Conservation (phyloP, 1,140 invertebrate species). For the Teleogryllus occipitalis region DNA sequence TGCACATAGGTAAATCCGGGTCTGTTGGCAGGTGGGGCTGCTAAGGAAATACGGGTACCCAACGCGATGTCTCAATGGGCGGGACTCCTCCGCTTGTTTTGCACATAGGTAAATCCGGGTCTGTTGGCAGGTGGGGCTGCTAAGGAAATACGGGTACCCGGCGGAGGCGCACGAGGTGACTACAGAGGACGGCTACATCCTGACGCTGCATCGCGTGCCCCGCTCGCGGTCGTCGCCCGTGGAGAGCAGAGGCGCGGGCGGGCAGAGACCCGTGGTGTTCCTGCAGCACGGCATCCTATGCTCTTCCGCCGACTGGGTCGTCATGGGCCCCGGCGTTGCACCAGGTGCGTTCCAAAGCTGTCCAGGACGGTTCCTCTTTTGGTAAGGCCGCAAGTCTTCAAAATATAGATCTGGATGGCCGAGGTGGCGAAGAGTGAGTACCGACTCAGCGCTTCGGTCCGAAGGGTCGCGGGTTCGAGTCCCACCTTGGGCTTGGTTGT, state of each 20-base stretch:
- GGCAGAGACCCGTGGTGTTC: conserved; percentile 29
- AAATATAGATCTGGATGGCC: too few relatives aligned
- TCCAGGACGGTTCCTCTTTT: too few relatives aligned
- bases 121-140: conserved; percentile 20
- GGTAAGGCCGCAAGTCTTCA: too few relatives aligned
- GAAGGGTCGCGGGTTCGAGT: too few relatives aligned
- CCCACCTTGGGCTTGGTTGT: too few relatives aligned
- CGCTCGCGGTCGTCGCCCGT: conserved; percentile 5
- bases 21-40: conserved; percentile 24
- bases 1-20: too few relatives aligned
- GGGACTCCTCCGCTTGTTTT: too few relatives aligned
- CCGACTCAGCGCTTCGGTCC: too few relatives aligned
- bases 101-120: too few relatives aligned
- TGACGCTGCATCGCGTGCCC: conserved; percentile 42
- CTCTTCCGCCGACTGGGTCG: conserved; percentile 42
- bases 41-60: conserved; percentile 42
- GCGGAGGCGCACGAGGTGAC: conserved; percentile 30
- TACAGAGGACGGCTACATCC: conserved; percentile 45
- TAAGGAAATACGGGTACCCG: conserved; percentile 26
- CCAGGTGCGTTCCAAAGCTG: conserved; percentile 25
- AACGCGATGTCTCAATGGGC: too few relatives aligned
- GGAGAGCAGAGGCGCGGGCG: background rate
- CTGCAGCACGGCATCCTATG: conserved; percentile 47
- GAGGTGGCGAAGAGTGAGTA: too few relatives aligned
- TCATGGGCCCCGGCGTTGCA: conserved; percentile 35